Evolutionary conservation across 2,797 vertebrate genomes (phyloP).

Genomic region (Anabacerthia variegaticeps): DNA sequence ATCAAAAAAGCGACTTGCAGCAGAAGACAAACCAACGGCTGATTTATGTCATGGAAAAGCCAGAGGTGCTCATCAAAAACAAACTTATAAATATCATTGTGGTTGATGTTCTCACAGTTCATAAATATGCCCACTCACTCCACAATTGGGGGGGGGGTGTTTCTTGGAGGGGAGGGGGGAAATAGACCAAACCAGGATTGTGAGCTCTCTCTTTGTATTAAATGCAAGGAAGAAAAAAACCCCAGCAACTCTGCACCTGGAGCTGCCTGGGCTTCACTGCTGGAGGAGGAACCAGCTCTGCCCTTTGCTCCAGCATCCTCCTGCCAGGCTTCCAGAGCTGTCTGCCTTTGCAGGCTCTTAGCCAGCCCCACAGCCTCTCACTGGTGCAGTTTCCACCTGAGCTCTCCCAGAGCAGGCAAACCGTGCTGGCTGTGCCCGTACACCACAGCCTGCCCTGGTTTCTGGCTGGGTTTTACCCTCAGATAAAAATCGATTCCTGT

Average conservation of each 20-base stretch:
- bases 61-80: not conserved
- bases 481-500: not conserved
- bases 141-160: not conserved
- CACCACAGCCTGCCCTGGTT: not conserved
- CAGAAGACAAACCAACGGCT: not conserved
- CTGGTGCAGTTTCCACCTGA: not conserved
- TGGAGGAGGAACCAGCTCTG: not conserved
- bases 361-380: not conserved
- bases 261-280: not conserved
- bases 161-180: not conserved
- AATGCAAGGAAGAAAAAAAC: not conserved
- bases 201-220: not conserved
- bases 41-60: not conserved
- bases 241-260: not conserved
- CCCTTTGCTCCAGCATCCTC: not conserved
- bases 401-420: not conserved
- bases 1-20: not conserved
- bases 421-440: not conserved
- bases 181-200: not conserved
- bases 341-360: not conserved
- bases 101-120: not conserved
- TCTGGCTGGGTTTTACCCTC: not conserved
- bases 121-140: not conserved
- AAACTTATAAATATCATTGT: not conserved
- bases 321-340: not conserved